These are phyloP conservation scores for Drosophila pseudotakahashii DNA, from an alignment of 2,888 invertebrate genomes.

Conservation along the genomic window DNA sequence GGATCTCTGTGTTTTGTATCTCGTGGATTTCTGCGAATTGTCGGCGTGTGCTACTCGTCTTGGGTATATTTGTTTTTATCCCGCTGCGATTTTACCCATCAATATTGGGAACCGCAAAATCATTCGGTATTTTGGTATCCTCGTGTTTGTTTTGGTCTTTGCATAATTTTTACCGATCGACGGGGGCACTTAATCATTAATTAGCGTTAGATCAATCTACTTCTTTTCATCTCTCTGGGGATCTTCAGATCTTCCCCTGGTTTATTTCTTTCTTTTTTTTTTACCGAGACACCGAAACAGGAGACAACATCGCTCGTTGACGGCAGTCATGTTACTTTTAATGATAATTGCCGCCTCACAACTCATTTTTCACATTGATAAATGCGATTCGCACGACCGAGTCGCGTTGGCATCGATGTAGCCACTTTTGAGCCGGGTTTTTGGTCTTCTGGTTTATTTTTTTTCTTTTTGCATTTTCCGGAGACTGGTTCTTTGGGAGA, in stretches of 20 bases:
- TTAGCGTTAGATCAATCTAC: conserved; percentile 62
- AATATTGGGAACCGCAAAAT: conserved; percentile 63
- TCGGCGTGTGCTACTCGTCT: conserved; percentile 70
- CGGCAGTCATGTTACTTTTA: conserved; percentile 76
- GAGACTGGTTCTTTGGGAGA: conserved; percentile 16
- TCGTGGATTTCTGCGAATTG: conserved; percentile 59
- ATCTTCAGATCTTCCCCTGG: not conserved
- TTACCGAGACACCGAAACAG: not conserved
- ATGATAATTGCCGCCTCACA: conserved; percentile 81
- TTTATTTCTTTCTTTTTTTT: not conserved
- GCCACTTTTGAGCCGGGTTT: conserved; percentile 11
- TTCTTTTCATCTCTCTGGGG: conserved; percentile 18
- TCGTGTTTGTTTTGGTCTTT: conserved; percentile 35
- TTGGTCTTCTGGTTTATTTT: no score
- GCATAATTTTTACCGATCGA: conserved; percentile 59
- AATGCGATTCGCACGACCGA: conserved; percentile 56
- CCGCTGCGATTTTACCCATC: conserved; percentile 57
- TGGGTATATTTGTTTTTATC: conserved; percentile 28
- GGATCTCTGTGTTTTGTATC: conserved; percentile 15
- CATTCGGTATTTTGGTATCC: conserved; percentile 53
- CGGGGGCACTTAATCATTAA: conserved; percentile 64
- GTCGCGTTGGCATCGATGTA: conserved; percentile 31
- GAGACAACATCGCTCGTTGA: conserved; percentile 28
- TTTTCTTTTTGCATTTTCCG: not conserved
- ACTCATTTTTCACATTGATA: conserved; percentile 80